Evolutionary conservation across 2,888 invertebrate species (phyloP), one percentile per base, ranked within the genome.

Genomic region (Lithophane semibrunnea): DNA sequence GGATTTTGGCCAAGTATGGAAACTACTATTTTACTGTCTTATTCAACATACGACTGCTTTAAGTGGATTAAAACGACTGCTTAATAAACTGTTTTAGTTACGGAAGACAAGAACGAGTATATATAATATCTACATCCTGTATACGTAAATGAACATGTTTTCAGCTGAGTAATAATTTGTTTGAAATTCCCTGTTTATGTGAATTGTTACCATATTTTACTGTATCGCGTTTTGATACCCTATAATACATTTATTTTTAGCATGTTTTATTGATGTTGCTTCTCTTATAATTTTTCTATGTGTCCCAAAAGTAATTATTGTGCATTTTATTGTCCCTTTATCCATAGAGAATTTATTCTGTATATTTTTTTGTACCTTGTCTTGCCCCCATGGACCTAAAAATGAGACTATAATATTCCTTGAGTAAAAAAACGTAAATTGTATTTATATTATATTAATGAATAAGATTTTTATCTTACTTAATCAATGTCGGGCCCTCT

Each of bases 251-350:
- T 52, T 66, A 58, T 44, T 71, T 67, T 21, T 24, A 84, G 84
- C 84, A 84, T 82, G 84, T 52, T 74, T 58, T 69, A 69, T 69
- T 65, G 71, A 58, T 84, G 82, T 82, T 52, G 82, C 82, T 82
- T 84, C 44, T 52, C 49, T 61, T 83, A 64, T 47, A 66, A 13
- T 52, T 68, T 52, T 44, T 49, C 1, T 29, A 42, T 56, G 47
- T 73, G 68, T 72, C 18, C 18, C 21, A 24, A 42, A 54, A 60
- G 72, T 83, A 69, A 37, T 52, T 13, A 21, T 68, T 75, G 13
- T 60, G 24, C 58, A 52, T 61, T 67, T 76, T 47, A 37, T 44
- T 72, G 13, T 21, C 56, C 66, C 73, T 18, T 63, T 68, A 60
- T 72, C 67, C 67, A 72, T 67, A 71, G 61, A 77, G 1, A 67